These are phyloP conservation scores for Drosophila pseudoobscura DNA, from an alignment of 1,140 invertebrate species.

Conservation along the genomic window DNA sequence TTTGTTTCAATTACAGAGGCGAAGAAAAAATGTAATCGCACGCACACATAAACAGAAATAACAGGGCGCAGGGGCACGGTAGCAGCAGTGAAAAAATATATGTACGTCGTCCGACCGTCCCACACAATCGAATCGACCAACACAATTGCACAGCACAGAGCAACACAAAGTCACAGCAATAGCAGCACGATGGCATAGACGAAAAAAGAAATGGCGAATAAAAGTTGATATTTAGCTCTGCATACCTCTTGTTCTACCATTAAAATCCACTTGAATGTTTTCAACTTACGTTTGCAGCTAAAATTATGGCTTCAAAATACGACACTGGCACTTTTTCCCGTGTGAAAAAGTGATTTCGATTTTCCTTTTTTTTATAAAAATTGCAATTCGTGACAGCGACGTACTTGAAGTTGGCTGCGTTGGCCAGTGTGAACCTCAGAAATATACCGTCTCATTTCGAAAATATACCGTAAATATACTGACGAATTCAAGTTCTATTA, in stretches of 20 bases:
- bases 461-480: too few relatives aligned
- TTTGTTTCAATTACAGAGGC: constrained; percentile 58
- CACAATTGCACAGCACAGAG: constrained; percentile 58
- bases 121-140: constrained; percentile 36
- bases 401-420: constrained; percentile 70
- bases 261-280: neutral
- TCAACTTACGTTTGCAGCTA: constrained; percentile 51
- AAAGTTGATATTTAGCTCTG: constrained; percentile 36
- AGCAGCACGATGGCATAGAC: constrained; percentile 58
- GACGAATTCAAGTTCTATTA: too few relatives aligned
- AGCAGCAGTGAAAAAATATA: constrained; percentile 52
- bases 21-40: constrained; percentile 49
- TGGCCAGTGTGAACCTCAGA: constrained; percentile 13
- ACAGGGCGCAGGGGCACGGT: constrained; percentile 13
- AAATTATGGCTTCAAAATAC: constrained; percentile 24
- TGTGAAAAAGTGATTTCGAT: constrained; percentile 49
- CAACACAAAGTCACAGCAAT: constrained; percentile 44
- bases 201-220: constrained; percentile 74
- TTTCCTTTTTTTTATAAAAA: constrained; percentile 68
- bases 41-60: constrained; percentile 28
- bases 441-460: too few relatives aligned
- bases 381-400: constrained; percentile 78
- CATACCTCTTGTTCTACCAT: neutral
- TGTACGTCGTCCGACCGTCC: constrained; percentile 6
- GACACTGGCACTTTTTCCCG: constrained; percentile 44